phyloP scores from a whole-genome alignment of 1,140 invertebrate species.

The Aphidius ervi region DNA sequence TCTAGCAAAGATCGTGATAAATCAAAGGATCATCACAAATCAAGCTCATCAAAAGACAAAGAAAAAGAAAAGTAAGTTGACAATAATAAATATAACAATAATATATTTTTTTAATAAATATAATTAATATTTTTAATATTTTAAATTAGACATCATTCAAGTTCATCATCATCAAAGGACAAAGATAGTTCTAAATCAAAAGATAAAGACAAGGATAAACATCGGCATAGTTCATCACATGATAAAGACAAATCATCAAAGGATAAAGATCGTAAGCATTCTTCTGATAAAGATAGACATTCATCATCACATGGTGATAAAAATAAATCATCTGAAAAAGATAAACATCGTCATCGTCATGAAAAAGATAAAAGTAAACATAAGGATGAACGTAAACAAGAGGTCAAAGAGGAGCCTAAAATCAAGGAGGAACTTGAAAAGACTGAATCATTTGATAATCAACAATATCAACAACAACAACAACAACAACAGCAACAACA shows the following conservation, averaged over 20 bases:
- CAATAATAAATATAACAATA: too few species aligned
- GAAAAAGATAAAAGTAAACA: conserved; percentile 55
- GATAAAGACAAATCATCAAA: conserved; percentile 55
- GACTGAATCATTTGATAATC: conserved; percentile 27
- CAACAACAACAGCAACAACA: conserved; percentile 15
- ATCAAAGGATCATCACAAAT: conserved; percentile 36
- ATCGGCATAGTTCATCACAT: conserved; percentile 51
- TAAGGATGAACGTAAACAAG: conserved; percentile 43
- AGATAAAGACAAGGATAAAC: conserved; percentile 55
- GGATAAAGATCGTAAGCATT: conserved; percentile 55
- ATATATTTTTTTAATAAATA: background rate
- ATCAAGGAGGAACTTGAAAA: conserved; percentile 35
- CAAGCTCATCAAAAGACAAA: conserved; percentile 45
- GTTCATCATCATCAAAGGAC: conserved; percentile 17
- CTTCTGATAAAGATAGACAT: conserved; percentile 42
- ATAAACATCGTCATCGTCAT: conserved; percentile 53
- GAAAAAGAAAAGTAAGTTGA: conserved; percentile 29
- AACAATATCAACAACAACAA: conserved; percentile 14
- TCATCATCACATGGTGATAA: conserved; percentile 42
- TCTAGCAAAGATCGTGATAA: conserved; percentile 59
- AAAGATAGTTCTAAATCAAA: conserved; percentile 38
- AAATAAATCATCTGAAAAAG: conserved; percentile 53
- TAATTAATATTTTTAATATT: background rate
- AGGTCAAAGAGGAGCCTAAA: conserved; percentile 36
- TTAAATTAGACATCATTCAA: conserved; percentile 11